Base-by-base conservation (phyloP, 2,888 invertebrate species). In the Ceraclea dissimilis region DNA sequence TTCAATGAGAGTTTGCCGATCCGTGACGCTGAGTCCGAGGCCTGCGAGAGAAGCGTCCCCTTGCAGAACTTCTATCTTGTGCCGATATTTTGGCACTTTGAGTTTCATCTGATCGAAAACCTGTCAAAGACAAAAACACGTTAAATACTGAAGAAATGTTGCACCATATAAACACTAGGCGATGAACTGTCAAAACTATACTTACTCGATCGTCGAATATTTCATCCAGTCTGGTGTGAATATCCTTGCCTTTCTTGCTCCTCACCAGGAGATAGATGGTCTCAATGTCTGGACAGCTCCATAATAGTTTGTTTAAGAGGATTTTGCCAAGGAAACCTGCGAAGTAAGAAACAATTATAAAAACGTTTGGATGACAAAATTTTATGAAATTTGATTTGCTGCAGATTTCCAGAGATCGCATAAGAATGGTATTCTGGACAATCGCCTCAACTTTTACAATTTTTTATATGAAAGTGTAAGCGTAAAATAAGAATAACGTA, bases 1-100 rank as follows among this genome's bases (percentile, higher is more conserved):
- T 2, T 84, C 79, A 1, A 74, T 73, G 2, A 87, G 70, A 59
- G 74, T 76, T 64, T 81, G 76, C 62, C 85, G 79, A 65, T 87
- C 85, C 5, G 73, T 71, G 0, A 79, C 67, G 0, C 78, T 79
- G 22, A 88, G 70, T 0, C 87, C 87, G 2, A 88, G 71, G 0
- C 83, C 84, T 0, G 83, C 79, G 0, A 81, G 71, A 11, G 81
- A 79, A 62, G 84, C 84, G 69, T 88, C 87, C 0, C 87, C 87
- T 0, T 80, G 73, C 0, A 91, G 76, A 13, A 82, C 82, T 11
- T 82, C 79, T 18, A 91, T 73, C 68, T 87, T 86, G 65, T 83
- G 80, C 47, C 84, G 75, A 65, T 81, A 84, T 67, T 80, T 79
- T 0, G 82, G 81, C 22, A 73, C 68, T 60, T 79, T 74, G 51